These are phyloP conservation scores for Tanytarsus gracilentus DNA, from an alignment of 2,888 invertebrate species.

Conservation along the genomic window DNA sequence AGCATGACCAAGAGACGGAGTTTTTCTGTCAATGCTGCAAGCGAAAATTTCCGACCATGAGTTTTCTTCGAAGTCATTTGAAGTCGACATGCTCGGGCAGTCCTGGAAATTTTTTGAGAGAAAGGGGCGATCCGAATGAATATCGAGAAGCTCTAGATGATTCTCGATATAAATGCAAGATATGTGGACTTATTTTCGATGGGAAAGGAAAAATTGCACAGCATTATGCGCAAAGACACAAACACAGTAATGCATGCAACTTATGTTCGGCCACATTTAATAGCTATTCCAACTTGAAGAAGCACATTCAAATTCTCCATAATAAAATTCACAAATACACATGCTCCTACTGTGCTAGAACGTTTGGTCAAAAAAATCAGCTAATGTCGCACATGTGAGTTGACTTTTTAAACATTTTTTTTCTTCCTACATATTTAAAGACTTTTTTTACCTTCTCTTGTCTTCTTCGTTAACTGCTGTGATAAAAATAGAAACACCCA, in stretches of 20 bases:
- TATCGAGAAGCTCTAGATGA: slow-evolving; percentile 9
- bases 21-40: slow-evolving; percentile 10
- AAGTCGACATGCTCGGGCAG: slow-evolving; percentile 15
- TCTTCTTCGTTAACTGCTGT: no score
- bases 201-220: slow-evolving; percentile 23
- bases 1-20: slow-evolving; percentile 5
- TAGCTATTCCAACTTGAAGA: slow-evolving; percentile 21
- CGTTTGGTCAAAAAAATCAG: slow-evolving; percentile 25
- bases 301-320: slow-evolving; percentile 21
- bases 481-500: slow-evolving; percentile 26
- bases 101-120: neutral
- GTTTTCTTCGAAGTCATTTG: slow-evolving; percentile 12
- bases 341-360: neutral
- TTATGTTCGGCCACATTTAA: slow-evolving; percentile 11
- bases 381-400: slow-evolving; percentile 20
- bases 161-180: slow-evolving; percentile 5
- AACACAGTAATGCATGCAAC: slow-evolving; percentile 8
- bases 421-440: neutral
- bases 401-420: neutral
- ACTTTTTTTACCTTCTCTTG: neutral
- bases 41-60: slow-evolving; percentile 16
- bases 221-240: slow-evolving; percentile 19
- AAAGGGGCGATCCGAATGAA: slow-evolving; percentile 13
- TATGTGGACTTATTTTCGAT: slow-evolving; percentile 5
- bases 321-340: slow-evolving; percentile 20